Evolutionary conservation across 1,140 invertebrate species (phyloP), one percentile per base, ranked within the genome.

Genomic region (Cyphomyrmex costatus): DNA sequence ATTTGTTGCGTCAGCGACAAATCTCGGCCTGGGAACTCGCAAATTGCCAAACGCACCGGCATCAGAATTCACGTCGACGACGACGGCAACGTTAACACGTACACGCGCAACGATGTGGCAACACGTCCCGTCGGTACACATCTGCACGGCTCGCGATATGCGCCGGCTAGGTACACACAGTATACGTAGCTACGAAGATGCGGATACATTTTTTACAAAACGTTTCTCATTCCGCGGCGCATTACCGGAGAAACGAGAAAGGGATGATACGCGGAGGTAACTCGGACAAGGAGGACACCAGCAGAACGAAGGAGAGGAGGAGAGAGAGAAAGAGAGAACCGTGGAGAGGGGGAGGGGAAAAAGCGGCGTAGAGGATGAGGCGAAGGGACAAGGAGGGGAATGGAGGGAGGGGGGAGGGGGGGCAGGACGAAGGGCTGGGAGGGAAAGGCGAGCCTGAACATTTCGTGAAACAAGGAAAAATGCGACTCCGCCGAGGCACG

Each of bases 381-480:
- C 78, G 71, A 80, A 71, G 63, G 80, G 71, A 85, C 65, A 66
- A 42, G 86, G 65, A 80, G 68, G 60, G n/a, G n/a, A n/a, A n/a
- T n/a, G n/a, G n/a, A n/a, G n/a, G n/a, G n/a, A n/a, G n/a, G n/a
- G n/a, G n/a, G n/a, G n/a, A n/a, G n/a, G n/a, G n/a, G n/a, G 77
- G 58, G 36, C 10, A 61, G 88, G 74, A 68, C 90, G 88, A 89
- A 89, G 78, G 73, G 63, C 78, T n/a, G n/a, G 61, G 83, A 85
- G 88, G 51, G 87, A 77, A 84, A 70, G 89, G 90, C 91, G 87
- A 94, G 92, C 49, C 78, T 93, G 92, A 95, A 93, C 94, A 94
- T 95, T 95, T 95, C 93, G 94, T 94, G 92, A 94, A 95, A 95
- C 93, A 95, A 95, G 94, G 93, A 95, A 95, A 95, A 95, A 95